Evolutionary conservation across 64 coral and sea anemone species (phyloP).

Genomic region (Anthopleura sola): DNA sequence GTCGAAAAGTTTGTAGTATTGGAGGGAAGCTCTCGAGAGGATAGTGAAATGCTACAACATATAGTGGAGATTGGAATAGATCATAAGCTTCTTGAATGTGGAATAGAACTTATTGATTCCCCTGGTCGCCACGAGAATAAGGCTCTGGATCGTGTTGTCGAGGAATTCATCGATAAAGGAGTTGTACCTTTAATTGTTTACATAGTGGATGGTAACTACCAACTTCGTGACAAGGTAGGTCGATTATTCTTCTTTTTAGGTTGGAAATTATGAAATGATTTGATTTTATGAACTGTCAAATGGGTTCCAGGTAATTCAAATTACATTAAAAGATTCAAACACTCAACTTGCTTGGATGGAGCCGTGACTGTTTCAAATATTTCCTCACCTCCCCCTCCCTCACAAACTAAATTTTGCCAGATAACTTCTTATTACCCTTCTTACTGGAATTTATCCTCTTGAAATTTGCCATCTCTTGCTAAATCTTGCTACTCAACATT

Average conservation of each 20-base stretch:
- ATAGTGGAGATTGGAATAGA: constrained; percentile 41
- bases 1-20: not conserved
- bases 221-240: constrained; percentile 26
- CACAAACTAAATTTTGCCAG: too few relatives aligned
- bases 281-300: not conserved
- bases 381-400: too few relatives aligned
- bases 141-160: constrained; percentile 26
- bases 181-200: constrained; percentile 51
- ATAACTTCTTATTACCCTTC: too few relatives aligned
- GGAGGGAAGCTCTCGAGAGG: not conserved
- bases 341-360: not conserved
- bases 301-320: not conserved
- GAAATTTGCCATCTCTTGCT: too few relatives aligned
- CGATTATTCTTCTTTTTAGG: not conserved
- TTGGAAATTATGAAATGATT: too few relatives aligned
- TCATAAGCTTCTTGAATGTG: constrained; percentile 28
- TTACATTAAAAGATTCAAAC: not conserved
- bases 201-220: constrained; percentile 33
- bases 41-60: not conserved
- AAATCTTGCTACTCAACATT: too few relatives aligned
- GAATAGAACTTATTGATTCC: constrained; percentile 54
- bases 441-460: too few relatives aligned
- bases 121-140: constrained; percentile 42
- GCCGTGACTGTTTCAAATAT: too few relatives aligned
- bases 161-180: constrained; percentile 40